Base-by-base conservation (phyloP, 2,888 invertebrate genomes). In the Embidobia sp. region DNA sequence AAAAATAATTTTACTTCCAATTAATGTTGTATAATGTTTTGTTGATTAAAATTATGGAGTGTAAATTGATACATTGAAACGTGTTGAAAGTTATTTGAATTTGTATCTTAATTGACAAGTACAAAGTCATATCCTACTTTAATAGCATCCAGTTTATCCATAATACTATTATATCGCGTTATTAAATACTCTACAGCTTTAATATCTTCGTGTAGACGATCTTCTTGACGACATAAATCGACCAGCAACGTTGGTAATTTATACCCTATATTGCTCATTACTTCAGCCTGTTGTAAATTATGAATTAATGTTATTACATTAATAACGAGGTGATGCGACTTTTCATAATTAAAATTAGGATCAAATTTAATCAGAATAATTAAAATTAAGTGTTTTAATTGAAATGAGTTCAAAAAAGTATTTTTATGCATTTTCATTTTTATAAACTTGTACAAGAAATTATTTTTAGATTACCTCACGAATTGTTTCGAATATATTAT, bases 181-280 rank as follows among this genome's bases (percentile, higher is more conserved):
- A 95, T 91, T 82, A 95, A 92, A 0, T 87, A 89, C 1, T 90
- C 87, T 0, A 94, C 91, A 0, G 91, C 90, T 84, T 94, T 93
- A 5, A 93, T 91, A 82, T 95, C 94, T 67, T 91, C 91, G 81
- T 93, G 93, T 0, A 95, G 85, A 1, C 93, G 91, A 26, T 92
- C 89, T 79, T 93, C 93, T 80, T 94, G 93, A 86, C 93, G 92
- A 0, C 93, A 91, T 0, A 92, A 90, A 66, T 92, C 91, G 35
- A 91, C 90, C 11, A 94, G 85, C 1, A 90, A 87, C 0, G 90
- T 85, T 0, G 93, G 92, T 40, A 94, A 81, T 26, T 90, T 84
- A 77, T 92, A 93, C 1, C 94, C 94, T 35, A 95, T 86, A 82
- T 92, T 92, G 84, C 95, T 95, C 90, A 96, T 91, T 1, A 95